phyloP scores from a whole-genome alignment of 2,113 vertebrate genomes.

The Morone saxatilis region DNA sequence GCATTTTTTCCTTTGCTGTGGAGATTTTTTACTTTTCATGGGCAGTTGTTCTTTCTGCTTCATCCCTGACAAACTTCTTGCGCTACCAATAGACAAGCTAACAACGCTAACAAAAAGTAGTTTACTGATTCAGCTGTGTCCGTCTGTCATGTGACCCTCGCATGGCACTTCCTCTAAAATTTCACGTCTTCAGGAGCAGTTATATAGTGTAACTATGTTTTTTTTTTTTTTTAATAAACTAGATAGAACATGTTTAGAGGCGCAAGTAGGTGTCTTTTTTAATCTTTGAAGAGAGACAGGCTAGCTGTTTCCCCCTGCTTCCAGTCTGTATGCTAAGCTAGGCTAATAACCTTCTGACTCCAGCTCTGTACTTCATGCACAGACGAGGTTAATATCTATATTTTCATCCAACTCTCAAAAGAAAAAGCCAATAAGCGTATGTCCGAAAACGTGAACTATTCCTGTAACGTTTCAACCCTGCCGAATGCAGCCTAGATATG shows the following conservation, averaged over 20 bases:
- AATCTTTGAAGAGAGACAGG: background rate
- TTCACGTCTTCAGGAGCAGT: background rate
- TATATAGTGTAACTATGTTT: background rate
- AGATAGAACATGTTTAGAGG: background rate
- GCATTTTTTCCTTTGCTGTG: background rate
- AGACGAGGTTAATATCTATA: background rate
- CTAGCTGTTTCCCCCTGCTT: slow-evolving; percentile 1
- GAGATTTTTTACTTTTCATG: background rate
- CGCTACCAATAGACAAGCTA: background rate
- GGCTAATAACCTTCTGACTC: background rate
- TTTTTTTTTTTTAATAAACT: background rate
- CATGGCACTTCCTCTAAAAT: too few species aligned
- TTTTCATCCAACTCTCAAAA: background rate
- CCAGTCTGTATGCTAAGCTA: slow-evolving; percentile 6
- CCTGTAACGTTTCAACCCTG: slow-evolving; percentile 18
- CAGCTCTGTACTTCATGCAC: background rate
- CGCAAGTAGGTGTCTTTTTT: background rate
- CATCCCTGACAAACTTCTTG: background rate
- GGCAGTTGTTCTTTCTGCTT: background rate
- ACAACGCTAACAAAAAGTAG: background rate
- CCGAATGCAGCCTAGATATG: slow-evolving; percentile 54
- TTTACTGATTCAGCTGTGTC: background rate
- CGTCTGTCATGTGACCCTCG: too few species aligned
- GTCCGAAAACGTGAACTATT: slow-evolving; percentile 36
- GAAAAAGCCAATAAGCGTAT: background rate